phyloP scores from a whole-genome alignment of 92 coral and sea anemone species.

The Montipora capitata region DNA sequence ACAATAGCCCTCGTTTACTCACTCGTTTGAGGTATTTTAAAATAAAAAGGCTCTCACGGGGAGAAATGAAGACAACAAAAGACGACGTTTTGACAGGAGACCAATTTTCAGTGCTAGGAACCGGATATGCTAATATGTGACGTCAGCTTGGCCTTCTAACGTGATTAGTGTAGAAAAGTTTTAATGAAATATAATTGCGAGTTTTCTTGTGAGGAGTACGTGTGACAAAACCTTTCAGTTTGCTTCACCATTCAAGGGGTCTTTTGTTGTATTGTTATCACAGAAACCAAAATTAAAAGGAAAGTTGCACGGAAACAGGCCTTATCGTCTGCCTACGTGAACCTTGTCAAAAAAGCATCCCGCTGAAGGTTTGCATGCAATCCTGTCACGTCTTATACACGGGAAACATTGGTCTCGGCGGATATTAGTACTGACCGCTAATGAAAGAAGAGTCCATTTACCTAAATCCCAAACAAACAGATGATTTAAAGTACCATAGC shows the following conservation, averaged over 20 bases:
- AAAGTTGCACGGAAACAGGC: background rate
- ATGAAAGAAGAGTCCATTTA: slow-evolving; percentile 25
- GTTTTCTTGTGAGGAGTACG: too few species aligned
- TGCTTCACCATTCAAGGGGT: background rate
- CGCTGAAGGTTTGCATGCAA: background rate
- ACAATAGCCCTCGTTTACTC: too few species aligned
- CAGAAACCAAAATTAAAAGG: background rate
- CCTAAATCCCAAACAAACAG: slow-evolving; percentile 28
- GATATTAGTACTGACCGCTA: slow-evolving; percentile 32
- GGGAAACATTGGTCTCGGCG: background rate
- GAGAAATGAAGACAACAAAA: too few species aligned
- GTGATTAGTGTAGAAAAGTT: too few species aligned
- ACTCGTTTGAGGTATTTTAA: too few species aligned
- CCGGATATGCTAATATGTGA: background rate
- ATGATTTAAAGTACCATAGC: slow-evolving; percentile 27
- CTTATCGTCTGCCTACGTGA: background rate
- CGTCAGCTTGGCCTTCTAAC: background rate
- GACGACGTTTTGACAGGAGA: too few species aligned
- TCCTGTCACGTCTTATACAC: background rate
- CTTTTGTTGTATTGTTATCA: background rate
- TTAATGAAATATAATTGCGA: too few species aligned
- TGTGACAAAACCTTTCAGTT: too few species aligned
- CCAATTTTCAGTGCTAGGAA: background rate
- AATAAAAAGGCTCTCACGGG: too few species aligned
- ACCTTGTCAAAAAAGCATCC: background rate